These are phyloP conservation scores for Elephantulus edwardii DNA, from an alignment of 2,113 vertebrate species.

Conservation along the genomic window DNA sequence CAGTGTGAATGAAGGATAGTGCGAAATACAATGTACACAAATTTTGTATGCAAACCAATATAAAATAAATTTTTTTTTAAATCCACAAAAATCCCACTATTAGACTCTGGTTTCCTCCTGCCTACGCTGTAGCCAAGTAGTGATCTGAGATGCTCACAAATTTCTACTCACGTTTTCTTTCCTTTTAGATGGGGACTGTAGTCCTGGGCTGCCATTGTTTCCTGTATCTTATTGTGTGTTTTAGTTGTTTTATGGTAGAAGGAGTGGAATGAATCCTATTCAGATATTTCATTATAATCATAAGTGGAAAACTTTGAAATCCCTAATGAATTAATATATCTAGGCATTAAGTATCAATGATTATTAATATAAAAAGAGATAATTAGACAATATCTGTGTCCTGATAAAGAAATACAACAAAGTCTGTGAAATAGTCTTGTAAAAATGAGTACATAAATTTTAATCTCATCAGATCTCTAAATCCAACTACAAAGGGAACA, in stretches of 20 bases:
- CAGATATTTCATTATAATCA: background rate
- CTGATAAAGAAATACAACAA: background rate
- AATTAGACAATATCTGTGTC: background rate
- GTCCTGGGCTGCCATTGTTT: background rate
- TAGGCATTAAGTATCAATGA: background rate
- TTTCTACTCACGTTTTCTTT: background rate
- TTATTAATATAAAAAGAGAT: background rate
- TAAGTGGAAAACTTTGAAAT: background rate
- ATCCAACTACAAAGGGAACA: background rate
- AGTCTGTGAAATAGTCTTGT: background rate
- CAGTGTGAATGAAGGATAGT: too few relatives aligned
- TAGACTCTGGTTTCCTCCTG: background rate
- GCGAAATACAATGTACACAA: too few relatives aligned
- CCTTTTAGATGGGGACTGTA: background rate
- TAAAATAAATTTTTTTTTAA: too few relatives aligned
- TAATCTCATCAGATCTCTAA: background rate
- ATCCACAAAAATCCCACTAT: too few relatives aligned
- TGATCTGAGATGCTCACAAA: background rate
- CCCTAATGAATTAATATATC: background rate
- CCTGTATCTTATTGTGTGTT: background rate
- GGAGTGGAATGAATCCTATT: conserved; percentile 15
- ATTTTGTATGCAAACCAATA: too few relatives aligned
- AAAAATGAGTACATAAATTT: background rate
- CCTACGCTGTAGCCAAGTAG: background rate
- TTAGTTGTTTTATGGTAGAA: background rate